phyloP scores from a whole-genome alignment of 2,113 vertebrate genomes.

The Phyllopteryx taeniolatus region DNA sequence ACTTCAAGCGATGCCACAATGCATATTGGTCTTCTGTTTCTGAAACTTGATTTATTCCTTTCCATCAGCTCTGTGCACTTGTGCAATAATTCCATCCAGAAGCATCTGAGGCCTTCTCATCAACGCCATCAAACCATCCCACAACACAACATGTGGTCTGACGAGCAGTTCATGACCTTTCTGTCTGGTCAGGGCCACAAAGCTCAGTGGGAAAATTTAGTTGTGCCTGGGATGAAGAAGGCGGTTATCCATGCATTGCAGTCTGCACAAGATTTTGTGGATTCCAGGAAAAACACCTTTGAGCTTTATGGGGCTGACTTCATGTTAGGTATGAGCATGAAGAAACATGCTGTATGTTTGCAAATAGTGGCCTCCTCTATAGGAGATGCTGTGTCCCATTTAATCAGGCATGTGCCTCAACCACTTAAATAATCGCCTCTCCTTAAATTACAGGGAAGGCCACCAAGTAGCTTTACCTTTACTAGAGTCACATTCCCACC shows the following conservation, averaged over 20 bases:
- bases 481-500: too few relatives aligned
- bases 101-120: constrained; percentile 59
- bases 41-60: not conserved
- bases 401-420: not conserved
- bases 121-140: constrained; percentile 74
- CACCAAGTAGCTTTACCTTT: too few relatives aligned
- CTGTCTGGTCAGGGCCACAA: constrained; percentile 70
- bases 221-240: constrained; percentile 82
- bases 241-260: constrained; percentile 77
- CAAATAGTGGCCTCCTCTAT: not conserved
- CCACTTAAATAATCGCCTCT: not conserved
- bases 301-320: constrained; percentile 91
- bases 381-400: not conserved
- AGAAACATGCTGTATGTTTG: not conserved
- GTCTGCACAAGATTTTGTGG: constrained; percentile 78
- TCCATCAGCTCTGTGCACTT: constrained; percentile 80
- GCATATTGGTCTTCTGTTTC: not conserved
- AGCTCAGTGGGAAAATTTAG: constrained; percentile 72
- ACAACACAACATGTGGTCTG: constrained; percentile 82
- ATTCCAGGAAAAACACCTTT: constrained; percentile 82
- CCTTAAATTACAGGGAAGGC: too few relatives aligned
- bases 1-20: not conserved
- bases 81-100: constrained; percentile 91
- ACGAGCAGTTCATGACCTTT: constrained; percentile 76
- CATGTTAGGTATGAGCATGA: constrained; percentile 59